Conservation (phyloP, 30 jellyfish, hydroid and myxozoan genomes). For the Mastigias papua region DNA sequence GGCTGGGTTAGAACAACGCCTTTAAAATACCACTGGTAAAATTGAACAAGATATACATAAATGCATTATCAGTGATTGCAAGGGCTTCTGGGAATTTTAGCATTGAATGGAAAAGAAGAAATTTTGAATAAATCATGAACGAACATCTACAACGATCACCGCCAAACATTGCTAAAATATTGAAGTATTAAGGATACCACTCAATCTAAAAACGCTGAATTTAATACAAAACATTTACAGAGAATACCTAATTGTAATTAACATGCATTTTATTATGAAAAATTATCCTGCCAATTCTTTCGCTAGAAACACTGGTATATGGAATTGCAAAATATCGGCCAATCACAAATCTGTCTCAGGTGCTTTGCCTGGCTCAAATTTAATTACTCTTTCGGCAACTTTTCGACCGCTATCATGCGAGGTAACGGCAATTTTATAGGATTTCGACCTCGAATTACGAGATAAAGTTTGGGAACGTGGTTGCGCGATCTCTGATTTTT, state of each 20-base stretch:
- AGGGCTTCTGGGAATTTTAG: no score
- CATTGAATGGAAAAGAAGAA: no score
- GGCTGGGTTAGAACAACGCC: no score
- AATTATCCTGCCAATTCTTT: not conserved
- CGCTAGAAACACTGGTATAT: not conserved
- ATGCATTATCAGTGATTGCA: no score
- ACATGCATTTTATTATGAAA: not conserved
- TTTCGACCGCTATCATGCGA: conserved; percentile 26
- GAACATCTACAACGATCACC: not conserved
- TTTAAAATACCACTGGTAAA: no score
- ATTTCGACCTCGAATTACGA: conserved; percentile 78
- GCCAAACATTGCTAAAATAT: not conserved
- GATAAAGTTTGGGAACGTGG: conserved; percentile 61
- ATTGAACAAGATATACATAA: no score
- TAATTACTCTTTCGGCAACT: conserved; percentile 44
- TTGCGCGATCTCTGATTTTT: conserved; percentile 30
- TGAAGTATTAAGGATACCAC: not conserved
- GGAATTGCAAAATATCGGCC: not conserved
- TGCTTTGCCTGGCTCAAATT: conserved; percentile 27
- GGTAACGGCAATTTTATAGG: conserved; percentile 79
- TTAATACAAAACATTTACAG: not conserved
- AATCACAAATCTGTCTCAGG: conserved; percentile 72
- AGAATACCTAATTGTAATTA: not conserved
- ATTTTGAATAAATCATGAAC: not conserved
- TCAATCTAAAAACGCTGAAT: not conserved